Percentiles rank a stretch among this genome's conserved stretches.
These are phyloP conservation scores for Tokudaia tokunoshimensis DNA, from an alignment of 2,797 vertebrate species.

Conservation along the genomic window DNA sequence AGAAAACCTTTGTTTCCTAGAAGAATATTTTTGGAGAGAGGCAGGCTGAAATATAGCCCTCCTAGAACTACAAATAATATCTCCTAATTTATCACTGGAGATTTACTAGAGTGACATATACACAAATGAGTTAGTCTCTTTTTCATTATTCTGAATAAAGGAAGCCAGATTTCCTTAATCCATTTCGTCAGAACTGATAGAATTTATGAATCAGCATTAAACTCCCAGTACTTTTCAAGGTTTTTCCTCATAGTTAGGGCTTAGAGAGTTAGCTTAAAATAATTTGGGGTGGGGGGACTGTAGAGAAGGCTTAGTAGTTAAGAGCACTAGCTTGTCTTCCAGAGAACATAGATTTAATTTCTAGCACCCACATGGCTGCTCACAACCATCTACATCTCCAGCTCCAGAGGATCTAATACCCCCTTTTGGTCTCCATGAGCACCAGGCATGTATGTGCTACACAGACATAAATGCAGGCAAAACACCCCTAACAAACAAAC, in stretches of 20 bases:
- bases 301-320: background rate
- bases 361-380: background rate
- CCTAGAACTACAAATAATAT: background rate
- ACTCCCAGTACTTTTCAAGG: background rate
- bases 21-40: background rate
- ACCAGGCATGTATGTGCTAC: background rate
- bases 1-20: background rate
- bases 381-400: background rate
- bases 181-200: background rate
- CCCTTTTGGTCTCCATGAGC: background rate
- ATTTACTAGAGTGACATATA: background rate
- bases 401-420: background rate
- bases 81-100: background rate
- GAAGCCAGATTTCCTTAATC: background rate
- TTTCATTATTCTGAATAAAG: constrained; percentile 19
- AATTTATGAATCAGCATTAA: background rate
- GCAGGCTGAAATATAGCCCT: background rate
- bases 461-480: background rate
- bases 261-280: background rate
- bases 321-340: background rate
- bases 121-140: constrained; percentile 1
- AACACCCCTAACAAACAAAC: background rate
- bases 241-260: background rate
- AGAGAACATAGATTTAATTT: background rate
- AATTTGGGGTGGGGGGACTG: background rate